Conservation (phyloP, 2,113 vertebrate species). For the Silurus meridionalis region DNA sequence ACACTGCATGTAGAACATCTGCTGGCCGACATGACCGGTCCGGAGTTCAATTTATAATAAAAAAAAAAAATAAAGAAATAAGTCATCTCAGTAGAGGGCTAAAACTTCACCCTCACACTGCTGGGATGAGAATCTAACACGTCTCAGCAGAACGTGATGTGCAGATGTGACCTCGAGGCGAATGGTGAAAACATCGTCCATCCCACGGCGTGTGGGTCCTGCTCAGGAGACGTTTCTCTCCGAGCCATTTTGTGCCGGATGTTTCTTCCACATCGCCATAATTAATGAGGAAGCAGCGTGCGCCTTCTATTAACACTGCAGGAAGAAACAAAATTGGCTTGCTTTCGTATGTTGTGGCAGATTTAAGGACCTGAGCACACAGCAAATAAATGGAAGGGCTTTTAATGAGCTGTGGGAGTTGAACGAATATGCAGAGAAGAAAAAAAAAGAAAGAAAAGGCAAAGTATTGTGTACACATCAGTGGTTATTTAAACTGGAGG, state of each 20-base stretch:
- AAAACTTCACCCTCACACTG: conserved; percentile 12
- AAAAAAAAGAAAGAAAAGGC: conserved; percentile 69
- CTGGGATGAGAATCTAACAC: conserved; percentile 26
- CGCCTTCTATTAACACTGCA: conserved; percentile 90
- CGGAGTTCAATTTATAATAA: conserved; percentile 1
- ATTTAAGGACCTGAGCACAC: conserved; percentile 82
- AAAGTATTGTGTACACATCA: conserved; percentile 76
- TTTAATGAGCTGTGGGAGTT: conserved; percentile 85
- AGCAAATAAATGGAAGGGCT: conserved; percentile 86
- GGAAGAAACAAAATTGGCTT: conserved; percentile 88
- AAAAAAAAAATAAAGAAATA: not conserved
- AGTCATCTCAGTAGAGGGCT: conserved; percentile 24
- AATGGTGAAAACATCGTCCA: not conserved
- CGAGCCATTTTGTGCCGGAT: conserved; percentile 56
- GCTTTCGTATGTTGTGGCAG: conserved; percentile 79
- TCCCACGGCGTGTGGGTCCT: not conserved
- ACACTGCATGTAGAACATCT: not conserved
- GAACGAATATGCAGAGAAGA: conserved; percentile 67
- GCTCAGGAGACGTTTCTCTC: not conserved
- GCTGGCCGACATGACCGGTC: not conserved
- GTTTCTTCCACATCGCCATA: conserved; percentile 84
- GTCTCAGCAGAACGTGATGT: conserved; percentile 19
- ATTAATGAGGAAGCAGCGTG: conserved; percentile 89
- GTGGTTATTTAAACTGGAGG: conserved; percentile 73
- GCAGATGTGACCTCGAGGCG: conserved; percentile 14